Base-by-base conservation (phyloP, 92 coral and sea anemone species). In the Parazoanthus atlanticus region DNA sequence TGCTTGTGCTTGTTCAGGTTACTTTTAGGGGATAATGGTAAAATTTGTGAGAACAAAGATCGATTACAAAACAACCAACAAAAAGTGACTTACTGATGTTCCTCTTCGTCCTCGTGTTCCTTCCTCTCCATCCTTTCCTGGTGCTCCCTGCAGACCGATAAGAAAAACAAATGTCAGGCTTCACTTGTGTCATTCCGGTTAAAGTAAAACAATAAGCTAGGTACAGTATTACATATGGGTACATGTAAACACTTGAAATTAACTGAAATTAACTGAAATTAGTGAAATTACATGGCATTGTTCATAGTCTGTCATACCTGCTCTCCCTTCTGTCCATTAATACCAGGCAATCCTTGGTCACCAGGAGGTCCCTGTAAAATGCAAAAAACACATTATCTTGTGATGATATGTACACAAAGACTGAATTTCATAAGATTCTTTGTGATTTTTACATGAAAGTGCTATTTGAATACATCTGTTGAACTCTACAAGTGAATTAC, bases 31-130 rank as follows among this genome's bases (percentile, higher is more conserved):
- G 47, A 29, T 54, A 77, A 49, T 77, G 34, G n/a, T 46, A 54
- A 61, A 23, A 52, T 89, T 46, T 88, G 78, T 88, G 85, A 83
- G 61, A 52, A 61, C 3, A 3, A 61, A 25, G 17, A 61, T 15
- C 19, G 12, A 17, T 52, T 86, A 10, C 30, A 43, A 31, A 32
- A 8, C 12, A 86, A 3, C 69, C 28, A 3, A 36, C 41, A 61
- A 43, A 26, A 64, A 8, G 23, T 21, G 2, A 86, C 95, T 89
- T 61, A 93, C 95, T 54, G 93, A 38, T 43, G 91, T 76, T 86
- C 95, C 95, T 46, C 70, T 26, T 65, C 85, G 91, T 11, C 95
- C 95, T 5, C 61, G 85, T 12, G 41, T 72, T 17, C 95, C 95
- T 5, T 46, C 47, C 7, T 81, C 32, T 54, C 96, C 96, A 41